A percentile compares a stretch with the other conserved stretches of the same genome.
phyloP scores from a whole-genome alignment of 2,113 vertebrate species.

The Platichthys flesus region DNA sequence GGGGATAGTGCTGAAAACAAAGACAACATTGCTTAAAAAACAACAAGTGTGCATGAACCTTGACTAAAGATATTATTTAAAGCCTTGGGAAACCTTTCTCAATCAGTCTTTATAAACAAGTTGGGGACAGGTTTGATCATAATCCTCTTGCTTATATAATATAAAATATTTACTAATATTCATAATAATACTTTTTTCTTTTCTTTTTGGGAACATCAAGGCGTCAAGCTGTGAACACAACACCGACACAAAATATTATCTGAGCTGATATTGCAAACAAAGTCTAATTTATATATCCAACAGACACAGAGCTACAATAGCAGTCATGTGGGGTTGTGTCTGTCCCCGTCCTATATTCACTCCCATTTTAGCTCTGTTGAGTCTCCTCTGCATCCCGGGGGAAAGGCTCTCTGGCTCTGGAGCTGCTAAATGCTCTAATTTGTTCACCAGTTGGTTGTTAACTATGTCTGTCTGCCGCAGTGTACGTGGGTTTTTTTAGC shows the following conservation, averaged over 20 bases:
- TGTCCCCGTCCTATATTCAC: not conserved
- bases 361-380: not conserved
- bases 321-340: not conserved
- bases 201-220: too few relatives aligned
- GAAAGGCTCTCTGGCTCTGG: not conserved
- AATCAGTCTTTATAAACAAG: too few relatives aligned
- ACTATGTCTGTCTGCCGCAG: not conserved
- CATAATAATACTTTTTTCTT: too few relatives aligned
- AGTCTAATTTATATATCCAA: not conserved
- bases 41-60: too few relatives aligned
- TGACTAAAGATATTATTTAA: too few relatives aligned
- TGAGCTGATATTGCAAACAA: not conserved
- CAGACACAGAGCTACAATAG: not conserved
- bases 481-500: not conserved
- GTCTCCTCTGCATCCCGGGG: not conserved
- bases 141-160: too few relatives aligned
- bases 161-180: too few relatives aligned
- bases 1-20: not conserved
- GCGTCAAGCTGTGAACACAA: not conserved
- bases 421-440: conserved; percentile 9
- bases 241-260: not conserved
- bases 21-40: not conserved
- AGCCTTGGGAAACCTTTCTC: too few relatives aligned
- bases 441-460: not conserved
- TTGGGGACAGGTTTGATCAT: too few relatives aligned